Evolutionary conservation across 2,113 vertebrate genomes (phyloP), one percentile per base, ranked within the genome.

Genomic region (Osmerus eperlanus): DNA sequence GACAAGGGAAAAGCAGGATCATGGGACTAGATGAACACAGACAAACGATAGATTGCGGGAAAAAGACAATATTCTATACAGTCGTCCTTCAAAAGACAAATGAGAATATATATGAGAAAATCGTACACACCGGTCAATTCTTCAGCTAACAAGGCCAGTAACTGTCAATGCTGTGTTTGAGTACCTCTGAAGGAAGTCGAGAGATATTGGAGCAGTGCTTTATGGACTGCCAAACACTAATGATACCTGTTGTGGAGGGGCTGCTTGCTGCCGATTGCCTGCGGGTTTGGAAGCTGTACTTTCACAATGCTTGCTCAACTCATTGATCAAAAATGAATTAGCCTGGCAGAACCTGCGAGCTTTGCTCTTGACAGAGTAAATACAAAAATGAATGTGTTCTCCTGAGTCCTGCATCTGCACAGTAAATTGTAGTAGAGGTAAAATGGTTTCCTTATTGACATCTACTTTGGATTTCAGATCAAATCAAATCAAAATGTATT

Each of bases 141-240:
- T 15, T 29, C 9, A 67, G 76, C 65, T 81, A 80, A 79, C 72
- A 70, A 79, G 79, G 73, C 75, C 28, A 60, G 19, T 12, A 71
- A 28, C 73, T 74, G 29, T 29, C 19, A 67, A 16, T 52, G 47
- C 68, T 71, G 54, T 67, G 71, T 63, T 16, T 1, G 21, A 72
- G 70, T 72, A 14, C 25, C 64, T 5, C 36, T 58, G 62, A 75
- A 77, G 76, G 19, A 6, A 68, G n/a, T 78, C 64, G 63, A 64
- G 68, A 72, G 73, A 73, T 56, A 70, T 62, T 78, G 78, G 77
- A 36, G 76, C 76, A 70, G 74, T 70, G 73, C 77, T 72, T 67
- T 81, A 75, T 83, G 82, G 77, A 80, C 77, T 79, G 77, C 64
- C 61, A 80, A 65, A 75, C 3, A 29, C 79, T 86, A 85, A 86